These are phyloP conservation scores for Recurvirostra avosetta DNA, from an alignment of 2,113 vertebrate genomes.

Conservation along the genomic window DNA sequence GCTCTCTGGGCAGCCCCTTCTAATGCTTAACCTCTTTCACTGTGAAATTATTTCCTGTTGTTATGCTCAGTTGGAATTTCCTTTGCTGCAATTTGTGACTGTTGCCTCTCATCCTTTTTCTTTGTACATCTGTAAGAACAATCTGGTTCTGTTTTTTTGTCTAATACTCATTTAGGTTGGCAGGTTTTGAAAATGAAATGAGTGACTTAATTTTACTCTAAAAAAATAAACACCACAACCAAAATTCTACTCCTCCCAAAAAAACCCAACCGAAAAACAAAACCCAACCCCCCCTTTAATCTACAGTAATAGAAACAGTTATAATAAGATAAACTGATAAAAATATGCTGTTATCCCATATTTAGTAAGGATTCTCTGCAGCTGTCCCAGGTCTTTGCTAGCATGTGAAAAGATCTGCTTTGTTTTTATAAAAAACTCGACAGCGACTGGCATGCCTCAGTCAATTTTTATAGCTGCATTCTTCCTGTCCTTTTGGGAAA, in stretches of 20 bases:
- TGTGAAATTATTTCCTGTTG: neutral
- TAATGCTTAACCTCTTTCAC: neutral
- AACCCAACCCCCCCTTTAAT: neutral
- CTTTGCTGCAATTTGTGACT: neutral
- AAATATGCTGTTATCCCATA: neutral
- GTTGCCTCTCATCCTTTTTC: neutral
- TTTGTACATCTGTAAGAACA: neutral
- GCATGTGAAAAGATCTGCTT: neutral
- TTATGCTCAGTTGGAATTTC: neutral
- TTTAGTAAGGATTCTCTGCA: neutral
- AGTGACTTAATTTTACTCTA: neutral
- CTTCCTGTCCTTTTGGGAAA: neutral
- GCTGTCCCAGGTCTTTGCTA: neutral
- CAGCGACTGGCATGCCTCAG: neutral
- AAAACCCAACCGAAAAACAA: fast-evolving
- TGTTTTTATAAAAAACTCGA: neutral
- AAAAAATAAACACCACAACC: neutral
- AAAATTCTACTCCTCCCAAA: neutral
- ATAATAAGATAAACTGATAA: neutral
- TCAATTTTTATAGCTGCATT: neutral
- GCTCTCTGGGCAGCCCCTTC: neutral
- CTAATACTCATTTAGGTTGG: neutral
- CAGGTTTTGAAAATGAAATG: neutral
- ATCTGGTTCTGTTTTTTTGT: neutral
- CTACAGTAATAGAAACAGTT: neutral